Base-by-base conservation (phyloP, 2,888 invertebrate species). In the Tachystola acroxantha region DNA sequence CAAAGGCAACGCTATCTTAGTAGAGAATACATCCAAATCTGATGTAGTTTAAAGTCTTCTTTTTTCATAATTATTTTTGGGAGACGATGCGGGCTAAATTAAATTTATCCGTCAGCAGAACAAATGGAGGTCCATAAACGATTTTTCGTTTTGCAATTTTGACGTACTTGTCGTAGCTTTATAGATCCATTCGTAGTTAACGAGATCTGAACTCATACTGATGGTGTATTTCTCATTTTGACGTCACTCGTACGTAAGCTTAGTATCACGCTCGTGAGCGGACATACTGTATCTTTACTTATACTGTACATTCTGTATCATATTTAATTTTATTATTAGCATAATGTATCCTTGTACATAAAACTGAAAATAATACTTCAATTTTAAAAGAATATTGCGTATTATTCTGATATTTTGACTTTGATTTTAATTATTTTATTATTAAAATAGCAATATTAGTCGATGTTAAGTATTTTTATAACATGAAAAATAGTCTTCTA, bases 221-320 rank as follows among this genome's bases (percentile, higher is more conserved):
- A 57, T 57, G 50, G 45, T 55, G 47, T 50, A 56, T 49, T 53
- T 61, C 53, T 64, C 60, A 57, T 46, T 41, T 48, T 43, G 37
- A 46, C 45, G 48, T 57, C 50, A 46, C 51, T 37, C 30, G 26
- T 42, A 37, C 43, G 42, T 50, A 46, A 29, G 11, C 14, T 35
- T 34, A 28, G 28, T 10, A 20, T 19, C n/a, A n/a, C n/a, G n/a
- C n/a, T n/a, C n/a, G n/a, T n/a, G n/a, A n/a, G n/a, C n/a, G n/a
- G n/a, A n/a, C n/a, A n/a, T n/a, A n/a, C 7, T 32, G 10, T 16
- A 26, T 11, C 27, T 27, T 62, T 24, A 24, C 61, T 54, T 53
- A 61, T 57, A 57, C 50, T 82, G 78, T 82, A 79, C 62, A 81
- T 74, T 67, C 61, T 80, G 72, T 82, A 81, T 71, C 64, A 73